Evolutionary conservation across 2,888 invertebrate species (phyloP), one percentile per base, ranked within the genome.

Genomic region (Drosophila crucigera): DNA sequence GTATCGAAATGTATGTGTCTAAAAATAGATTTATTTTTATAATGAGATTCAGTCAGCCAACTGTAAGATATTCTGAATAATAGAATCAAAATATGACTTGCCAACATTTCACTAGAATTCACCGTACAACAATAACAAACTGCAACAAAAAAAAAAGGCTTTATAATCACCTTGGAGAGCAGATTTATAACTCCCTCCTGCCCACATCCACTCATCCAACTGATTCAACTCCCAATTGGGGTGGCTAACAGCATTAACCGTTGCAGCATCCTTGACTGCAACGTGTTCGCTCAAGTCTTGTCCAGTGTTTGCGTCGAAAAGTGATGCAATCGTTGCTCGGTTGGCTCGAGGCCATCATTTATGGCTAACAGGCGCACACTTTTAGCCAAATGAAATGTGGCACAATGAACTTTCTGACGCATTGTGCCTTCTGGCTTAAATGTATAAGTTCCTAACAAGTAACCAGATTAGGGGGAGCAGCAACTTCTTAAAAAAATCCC

Each of bases 331-430:
- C 82, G 71, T 22, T 78, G 31, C 9, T 30, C 59, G 72, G 71
- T 74, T 84, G 52, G 88, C 87, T 83, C 75, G 73, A 64, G 87
- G 89, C 81, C 81, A 75, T 78, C 77, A 84, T 89, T 83, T 83
- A 67, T 60, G 68, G 68, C 53, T 41, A 66, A 54, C 73, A 54
- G 67, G 70, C 65, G 59, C 55, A 73, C 69, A 83, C 89, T 86
- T 72, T 86, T 82, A 84, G 82, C 76, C 82, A 82, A 82, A 86
- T 89, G 82, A 82, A 89, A 84, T 89, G 87, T 86, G 74, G 86
- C 75, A 75, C 86, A 86, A 80, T 80, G 87, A 84, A 84, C 78
- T 53, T 58, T 31, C 33, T 58, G 25, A 14, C 25, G 22, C 53
- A 53, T 41, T 31, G 55, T 49, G 72, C 66, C 55, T 33, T 55